phyloP scores from a whole-genome alignment of 2,797 vertebrate species.

The Sardinella longiceps region DNA sequence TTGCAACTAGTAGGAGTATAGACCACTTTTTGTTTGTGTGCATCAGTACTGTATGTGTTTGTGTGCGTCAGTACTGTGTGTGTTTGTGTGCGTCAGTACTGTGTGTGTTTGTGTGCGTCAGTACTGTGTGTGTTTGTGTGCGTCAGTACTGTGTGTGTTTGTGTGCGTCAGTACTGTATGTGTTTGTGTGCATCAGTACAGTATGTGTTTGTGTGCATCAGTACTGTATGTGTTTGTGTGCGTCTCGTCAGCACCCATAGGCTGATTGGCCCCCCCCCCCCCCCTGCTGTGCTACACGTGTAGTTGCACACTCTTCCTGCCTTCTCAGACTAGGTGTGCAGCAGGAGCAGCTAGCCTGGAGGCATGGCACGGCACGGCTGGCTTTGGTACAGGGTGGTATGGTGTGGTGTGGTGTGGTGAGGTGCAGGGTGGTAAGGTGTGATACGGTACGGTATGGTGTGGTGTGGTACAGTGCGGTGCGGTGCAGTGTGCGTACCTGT shows the following conservation, averaged over 20 bases:
- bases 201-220: not conserved
- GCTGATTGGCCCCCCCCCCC: not conserved
- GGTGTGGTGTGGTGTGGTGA: not conserved
- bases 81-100: too few relatives aligned
- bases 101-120: too few relatives aligned
- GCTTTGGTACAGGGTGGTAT: not conserved
- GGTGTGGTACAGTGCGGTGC: not conserved
- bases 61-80: too few relatives aligned
- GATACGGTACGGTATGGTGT: not conserved
- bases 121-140: too few relatives aligned
- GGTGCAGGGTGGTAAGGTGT: not conserved
- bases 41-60: too few relatives aligned
- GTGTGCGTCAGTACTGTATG: too few relatives aligned
- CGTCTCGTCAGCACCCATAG: not conserved
- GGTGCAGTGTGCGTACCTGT: not conserved
- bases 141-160: too few relatives aligned
- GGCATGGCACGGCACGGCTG: slow-evolving; percentile 25
- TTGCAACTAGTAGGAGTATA: too few relatives aligned
- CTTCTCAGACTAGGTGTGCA: slow-evolving; percentile 23
- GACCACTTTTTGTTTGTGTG: too few relatives aligned
- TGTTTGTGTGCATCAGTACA: not conserved
- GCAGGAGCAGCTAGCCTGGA: slow-evolving; percentile 52
- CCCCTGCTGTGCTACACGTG: not conserved
- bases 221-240: not conserved
- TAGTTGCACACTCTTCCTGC: not conserved